Conservation (phyloP, 2,888 invertebrate genomes). For the Adelognathus sp. region DNA sequence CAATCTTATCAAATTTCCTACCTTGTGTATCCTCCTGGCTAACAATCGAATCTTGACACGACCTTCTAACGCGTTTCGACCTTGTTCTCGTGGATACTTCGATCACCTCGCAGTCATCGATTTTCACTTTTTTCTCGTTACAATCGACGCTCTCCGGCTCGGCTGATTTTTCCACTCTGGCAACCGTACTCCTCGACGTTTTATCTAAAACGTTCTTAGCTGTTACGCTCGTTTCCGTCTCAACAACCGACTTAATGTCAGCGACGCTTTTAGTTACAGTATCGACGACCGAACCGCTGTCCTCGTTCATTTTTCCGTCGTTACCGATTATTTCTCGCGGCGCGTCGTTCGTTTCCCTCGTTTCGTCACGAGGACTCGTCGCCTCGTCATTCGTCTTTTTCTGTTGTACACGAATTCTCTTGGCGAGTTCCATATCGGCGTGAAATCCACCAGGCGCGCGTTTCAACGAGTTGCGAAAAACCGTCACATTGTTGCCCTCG, state of each 20-base stretch:
- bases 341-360: not conserved
- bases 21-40: constrained; percentile 51
- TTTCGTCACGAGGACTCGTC: not conserved
- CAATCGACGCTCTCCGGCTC: not conserved
- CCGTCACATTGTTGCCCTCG: constrained; percentile 10
- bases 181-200: not conserved
- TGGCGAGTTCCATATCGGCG: constrained; percentile 49
- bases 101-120: constrained; percentile 52
- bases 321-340: not conserved
- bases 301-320: not conserved
- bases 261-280: constrained; percentile 37
- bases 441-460: constrained; percentile 31
- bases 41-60: constrained; percentile 22
- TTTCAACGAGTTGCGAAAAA: constrained; percentile 28
- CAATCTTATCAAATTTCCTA: constrained; percentile 37
- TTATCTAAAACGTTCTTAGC: constrained; percentile 44
- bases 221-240: not conserved
- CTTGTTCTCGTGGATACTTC: constrained; percentile 47
- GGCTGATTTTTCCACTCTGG: not conserved
- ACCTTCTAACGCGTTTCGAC: constrained; percentile 45
- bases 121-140: constrained; percentile 21
- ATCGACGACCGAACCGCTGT: constrained; percentile 9
- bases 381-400: constrained; percentile 8
- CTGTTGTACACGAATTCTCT: constrained; percentile 29
- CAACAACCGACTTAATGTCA: constrained; percentile 6